Evolutionary conservation across 2,113 vertebrate species (phyloP).

Genomic region (Atractosteus spatula): DNA sequence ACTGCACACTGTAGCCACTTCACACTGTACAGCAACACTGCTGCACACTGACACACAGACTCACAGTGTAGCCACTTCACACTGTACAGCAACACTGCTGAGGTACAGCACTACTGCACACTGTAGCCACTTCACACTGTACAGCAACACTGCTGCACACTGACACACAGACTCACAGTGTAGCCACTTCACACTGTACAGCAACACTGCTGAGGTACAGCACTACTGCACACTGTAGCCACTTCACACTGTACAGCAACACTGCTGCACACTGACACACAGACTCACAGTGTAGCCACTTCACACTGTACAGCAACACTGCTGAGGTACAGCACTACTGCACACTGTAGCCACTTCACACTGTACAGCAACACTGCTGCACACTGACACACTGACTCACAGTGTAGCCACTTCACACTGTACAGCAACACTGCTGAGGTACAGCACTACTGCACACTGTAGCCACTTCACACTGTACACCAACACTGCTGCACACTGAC

Average conservation of each 20-base stretch:
- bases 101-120: too few relatives aligned
- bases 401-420: too few relatives aligned
- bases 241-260: conserved; percentile 92
- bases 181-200: too few relatives aligned
- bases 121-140: too few relatives aligned
- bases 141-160: too few relatives aligned
- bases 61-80: not conserved
- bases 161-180: too few relatives aligned
- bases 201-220: too few relatives aligned
- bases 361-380: not conserved
- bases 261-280: not conserved
- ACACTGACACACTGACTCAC: not conserved
- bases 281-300: not conserved
- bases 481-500: too few relatives aligned
- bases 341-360: not conserved
- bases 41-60: too few relatives aligned
- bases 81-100: not conserved
- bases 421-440: too few relatives aligned
- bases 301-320: not conserved
- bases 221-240: conserved; percentile 82
- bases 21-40: not conserved
- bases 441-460: too few relatives aligned
- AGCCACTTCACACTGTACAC: too few relatives aligned
- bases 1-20: not conserved
- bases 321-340: not conserved